Evolutionary conservation across 2,888 invertebrate genomes (phyloP).

Genomic region (Luffia ferchaultella): DNA sequence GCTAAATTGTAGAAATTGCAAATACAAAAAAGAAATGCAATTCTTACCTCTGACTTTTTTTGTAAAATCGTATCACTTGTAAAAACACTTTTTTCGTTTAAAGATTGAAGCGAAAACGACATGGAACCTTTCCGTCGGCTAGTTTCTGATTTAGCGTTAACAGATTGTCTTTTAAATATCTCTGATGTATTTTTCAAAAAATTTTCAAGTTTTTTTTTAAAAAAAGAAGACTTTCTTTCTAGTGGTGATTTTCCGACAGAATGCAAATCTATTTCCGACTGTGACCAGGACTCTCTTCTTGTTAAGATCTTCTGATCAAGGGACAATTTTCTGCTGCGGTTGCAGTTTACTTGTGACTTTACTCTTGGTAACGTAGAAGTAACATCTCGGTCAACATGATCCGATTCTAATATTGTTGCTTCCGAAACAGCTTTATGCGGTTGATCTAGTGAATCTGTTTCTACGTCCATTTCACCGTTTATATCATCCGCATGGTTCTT

Average conservation of each 20-base stretch:
- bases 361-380: conserved; percentile 3
- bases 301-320: conserved; percentile 43
- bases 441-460: not conserved
- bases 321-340: conserved; percentile 41
- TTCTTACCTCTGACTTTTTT: not conserved
- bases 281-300: conserved; percentile 39
- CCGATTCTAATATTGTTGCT: not conserved
- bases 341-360: not conserved
- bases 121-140: conserved; percentile 35
- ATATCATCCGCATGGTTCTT: not conserved
- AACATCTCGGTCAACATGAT: not conserved
- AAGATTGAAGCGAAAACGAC: conserved; percentile 45
- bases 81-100: conserved; percentile 25
- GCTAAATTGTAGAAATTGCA: too few species aligned
- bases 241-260: conserved; percentile 48
- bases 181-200: conserved; percentile 53
- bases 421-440: not conserved
- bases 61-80: not conserved
- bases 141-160: conserved; percentile 22
- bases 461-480: not conserved
- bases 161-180: conserved; percentile 44
- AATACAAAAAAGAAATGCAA: too few species aligned
- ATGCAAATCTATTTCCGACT: conserved; percentile 50
- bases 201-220: conserved; percentile 52
- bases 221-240: conserved; percentile 54